These are phyloP conservation scores for Petaurus breviceps DNA, from an alignment of 2,113 vertebrate species.

Conservation along the genomic window DNA sequence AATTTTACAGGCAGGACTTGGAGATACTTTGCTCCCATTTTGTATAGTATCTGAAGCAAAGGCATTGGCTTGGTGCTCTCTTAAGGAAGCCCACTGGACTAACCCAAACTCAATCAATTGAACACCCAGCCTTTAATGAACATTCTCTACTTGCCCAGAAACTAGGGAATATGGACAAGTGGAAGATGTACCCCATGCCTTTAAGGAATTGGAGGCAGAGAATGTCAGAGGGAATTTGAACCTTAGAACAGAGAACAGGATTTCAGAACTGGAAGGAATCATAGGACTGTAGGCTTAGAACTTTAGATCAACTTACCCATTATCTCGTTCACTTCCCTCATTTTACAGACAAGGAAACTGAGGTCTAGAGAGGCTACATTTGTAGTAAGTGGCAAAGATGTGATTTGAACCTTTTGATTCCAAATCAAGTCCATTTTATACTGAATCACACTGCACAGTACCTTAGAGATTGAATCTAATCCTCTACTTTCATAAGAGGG, in stretches of 20 bases:
- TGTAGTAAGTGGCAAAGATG: neutral
- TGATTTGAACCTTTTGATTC: neutral
- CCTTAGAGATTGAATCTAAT: neutral
- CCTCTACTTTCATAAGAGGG: neutral
- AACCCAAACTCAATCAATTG: too few species aligned
- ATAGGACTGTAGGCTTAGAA: neutral
- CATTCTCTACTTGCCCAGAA: too few species aligned
- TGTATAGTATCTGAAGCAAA: too few species aligned
- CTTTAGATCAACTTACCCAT: neutral
- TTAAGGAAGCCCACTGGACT: too few species aligned
- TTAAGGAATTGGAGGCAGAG: neutral
- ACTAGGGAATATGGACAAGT: too few species aligned
- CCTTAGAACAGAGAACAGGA: neutral
- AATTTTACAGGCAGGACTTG: too few species aligned
- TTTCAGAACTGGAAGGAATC: neutral
- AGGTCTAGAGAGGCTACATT: neutral
- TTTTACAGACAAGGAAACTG: neutral
- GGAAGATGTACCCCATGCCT: too few species aligned
- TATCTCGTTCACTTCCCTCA: neutral
- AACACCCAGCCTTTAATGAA: too few species aligned
- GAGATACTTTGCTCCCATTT: too few species aligned
- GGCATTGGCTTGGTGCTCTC: too few species aligned
- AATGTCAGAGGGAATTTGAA: neutral
- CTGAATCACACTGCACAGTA: neutral
- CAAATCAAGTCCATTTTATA: neutral